phyloP scores from a whole-genome alignment of 2,888 invertebrate genomes.

The Prostheceraeus crozeri region DNA sequence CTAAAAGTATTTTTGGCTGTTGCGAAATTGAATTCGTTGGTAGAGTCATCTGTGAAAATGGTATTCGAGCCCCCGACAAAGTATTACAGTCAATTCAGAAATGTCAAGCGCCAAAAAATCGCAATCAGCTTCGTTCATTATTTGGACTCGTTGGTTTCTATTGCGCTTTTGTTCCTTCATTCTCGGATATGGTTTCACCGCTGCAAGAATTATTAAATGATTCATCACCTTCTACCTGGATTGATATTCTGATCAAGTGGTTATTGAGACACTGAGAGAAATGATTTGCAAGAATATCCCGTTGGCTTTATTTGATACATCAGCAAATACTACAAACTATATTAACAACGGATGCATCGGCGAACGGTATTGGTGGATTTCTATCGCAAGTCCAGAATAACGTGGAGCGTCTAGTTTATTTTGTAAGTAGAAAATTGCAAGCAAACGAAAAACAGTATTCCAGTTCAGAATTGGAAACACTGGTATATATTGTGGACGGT shows the following conservation, averaged over 20 bases:
- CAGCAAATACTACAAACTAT: constrained; percentile 26
- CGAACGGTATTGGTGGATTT: constrained; percentile 23
- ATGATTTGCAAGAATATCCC: constrained; percentile 16
- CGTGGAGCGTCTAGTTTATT: constrained; percentile 25
- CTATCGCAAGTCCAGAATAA: constrained; percentile 13
- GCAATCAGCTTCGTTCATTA: constrained; percentile 12
- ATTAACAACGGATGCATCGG: constrained; percentile 22
- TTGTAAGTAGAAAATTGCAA: constrained; percentile 18
- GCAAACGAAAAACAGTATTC: constrained; percentile 15
- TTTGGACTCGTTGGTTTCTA: constrained; percentile 26
- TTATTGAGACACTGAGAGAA: too few relatives aligned
- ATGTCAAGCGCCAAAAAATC: constrained; percentile 19
- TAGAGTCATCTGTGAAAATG: too few relatives aligned
- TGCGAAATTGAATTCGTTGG: constrained; percentile 15
- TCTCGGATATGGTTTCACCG: constrained; percentile 3
- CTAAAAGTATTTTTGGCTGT: constrained; percentile 13
- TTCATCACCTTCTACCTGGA: constrained; percentile 7
- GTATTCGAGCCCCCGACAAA: too few relatives aligned
- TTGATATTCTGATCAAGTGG: too few relatives aligned
- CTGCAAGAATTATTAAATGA: constrained; percentile 13
- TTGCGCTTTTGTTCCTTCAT: constrained; percentile 16
- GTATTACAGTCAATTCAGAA: too few relatives aligned
- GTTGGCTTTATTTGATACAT: constrained; percentile 11
- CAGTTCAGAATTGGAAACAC: constrained; percentile 28
- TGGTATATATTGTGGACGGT: constrained; percentile 17